Percentiles rank a stretch among this genome's conserved stretches.
These are phyloP conservation scores for Ormia ochracea DNA, from an alignment of 2,888 invertebrate species.

Conservation along the genomic window DNA sequence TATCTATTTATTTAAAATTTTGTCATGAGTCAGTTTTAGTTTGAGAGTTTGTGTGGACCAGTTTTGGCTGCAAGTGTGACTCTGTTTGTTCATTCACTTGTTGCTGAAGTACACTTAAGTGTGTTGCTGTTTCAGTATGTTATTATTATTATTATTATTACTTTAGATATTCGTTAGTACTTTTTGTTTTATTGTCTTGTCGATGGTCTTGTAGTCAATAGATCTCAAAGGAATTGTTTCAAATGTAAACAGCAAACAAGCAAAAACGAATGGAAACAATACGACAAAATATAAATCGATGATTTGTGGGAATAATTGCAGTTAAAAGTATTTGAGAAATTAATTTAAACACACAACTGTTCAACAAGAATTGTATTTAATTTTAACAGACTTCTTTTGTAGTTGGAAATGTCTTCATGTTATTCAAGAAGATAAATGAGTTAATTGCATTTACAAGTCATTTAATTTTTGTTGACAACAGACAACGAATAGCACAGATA, in stretches of 20 bases:
- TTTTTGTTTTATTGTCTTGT: background rate
- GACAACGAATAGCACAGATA: too few relatives aligned
- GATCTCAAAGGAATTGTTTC: slow-evolving; percentile 49
- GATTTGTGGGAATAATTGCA: slow-evolving; percentile 27
- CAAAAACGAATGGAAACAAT: background rate
- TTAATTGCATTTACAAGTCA: background rate
- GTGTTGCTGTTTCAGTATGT: background rate
- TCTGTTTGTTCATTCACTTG: slow-evolving; percentile 20
- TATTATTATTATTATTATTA: background rate
- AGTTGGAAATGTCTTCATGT: background rate
- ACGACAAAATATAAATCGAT: slow-evolving; percentile 49
- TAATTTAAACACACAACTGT: background rate
- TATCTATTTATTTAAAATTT: slow-evolving; percentile 40
- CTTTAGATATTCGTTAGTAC: background rate
- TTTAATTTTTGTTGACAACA: too few relatives aligned
- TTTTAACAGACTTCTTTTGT: background rate
- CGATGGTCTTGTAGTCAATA: slow-evolving; percentile 22
- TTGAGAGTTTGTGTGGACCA: slow-evolving; percentile 10
- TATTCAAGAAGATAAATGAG: background rate
- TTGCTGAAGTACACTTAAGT: slow-evolving; percentile 5
- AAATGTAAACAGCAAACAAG: slow-evolving; percentile 27
- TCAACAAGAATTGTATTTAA: background rate
- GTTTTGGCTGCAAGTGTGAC: background rate
- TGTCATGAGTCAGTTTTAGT: slow-evolving; percentile 54
- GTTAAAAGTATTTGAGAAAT: background rate